phyloP scores from a whole-genome alignment of 1,140 invertebrate genomes.

The Drosophila grimshawi region DNA sequence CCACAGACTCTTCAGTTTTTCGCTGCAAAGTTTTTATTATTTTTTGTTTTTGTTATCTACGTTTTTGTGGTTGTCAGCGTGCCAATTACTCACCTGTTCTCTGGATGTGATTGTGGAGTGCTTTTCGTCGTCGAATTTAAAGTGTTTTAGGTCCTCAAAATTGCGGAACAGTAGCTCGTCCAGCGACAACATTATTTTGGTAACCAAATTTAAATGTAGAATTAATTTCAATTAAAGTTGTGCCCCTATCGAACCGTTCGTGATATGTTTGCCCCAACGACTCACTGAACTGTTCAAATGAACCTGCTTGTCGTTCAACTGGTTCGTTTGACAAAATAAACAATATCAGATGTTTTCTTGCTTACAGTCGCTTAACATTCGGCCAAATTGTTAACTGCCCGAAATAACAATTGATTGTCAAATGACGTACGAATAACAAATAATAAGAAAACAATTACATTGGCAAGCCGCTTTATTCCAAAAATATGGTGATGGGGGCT shows the following conservation, averaged over 20 bases:
- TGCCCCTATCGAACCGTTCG: neutral
- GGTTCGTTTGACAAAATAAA: neutral
- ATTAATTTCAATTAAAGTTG: constrained; percentile 35
- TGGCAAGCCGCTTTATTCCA: too few relatives aligned
- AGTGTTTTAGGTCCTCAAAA: constrained; percentile 60
- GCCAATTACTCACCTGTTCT: constrained; percentile 86
- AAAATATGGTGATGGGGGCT: too few relatives aligned
- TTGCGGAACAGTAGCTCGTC: constrained; percentile 72
- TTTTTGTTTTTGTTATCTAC: constrained; percentile 22
- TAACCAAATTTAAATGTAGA: constrained; percentile 13
- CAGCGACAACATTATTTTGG: constrained; percentile 48
- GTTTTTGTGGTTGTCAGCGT: constrained; percentile 6
- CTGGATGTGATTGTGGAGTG: constrained; percentile 85
- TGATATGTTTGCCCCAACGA: constrained; percentile 14
- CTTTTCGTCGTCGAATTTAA: constrained; percentile 85
- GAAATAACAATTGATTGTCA: neutral
- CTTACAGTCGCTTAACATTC: neutral
- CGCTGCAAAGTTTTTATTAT: constrained; percentile 85
- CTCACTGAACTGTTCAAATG: neutral
- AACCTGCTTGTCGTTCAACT: constrained; percentile 1
- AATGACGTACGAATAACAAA: too few relatives aligned
- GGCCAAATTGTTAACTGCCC: neutral
- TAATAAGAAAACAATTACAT: too few relatives aligned
- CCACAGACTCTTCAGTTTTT: constrained; percentile 88
- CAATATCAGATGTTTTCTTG: constrained; percentile 21